A percentile compares a stretch with the other conserved stretches of the same genome.
phyloP scores from a whole-genome alignment of 2,113 vertebrate species.

The Gallinago media region DNA sequence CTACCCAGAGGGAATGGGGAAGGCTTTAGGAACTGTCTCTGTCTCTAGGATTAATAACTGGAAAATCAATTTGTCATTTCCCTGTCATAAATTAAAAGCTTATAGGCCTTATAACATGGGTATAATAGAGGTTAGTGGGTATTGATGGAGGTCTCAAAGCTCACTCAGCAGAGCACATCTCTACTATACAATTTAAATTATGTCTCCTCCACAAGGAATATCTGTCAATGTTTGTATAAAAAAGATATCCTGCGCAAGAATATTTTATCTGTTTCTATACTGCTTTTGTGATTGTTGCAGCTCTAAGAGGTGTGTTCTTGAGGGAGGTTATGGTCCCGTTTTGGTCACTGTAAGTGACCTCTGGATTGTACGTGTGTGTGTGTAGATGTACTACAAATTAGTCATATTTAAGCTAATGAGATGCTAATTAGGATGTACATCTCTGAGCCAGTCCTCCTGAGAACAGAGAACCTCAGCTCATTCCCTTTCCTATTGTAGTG shows the following conservation, averaged over 20 bases:
- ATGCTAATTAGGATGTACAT: not conserved
- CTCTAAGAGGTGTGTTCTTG: not conserved
- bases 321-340: not conserved
- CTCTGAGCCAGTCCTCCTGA: not conserved
- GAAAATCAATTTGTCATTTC: constrained; percentile 73
- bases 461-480: not conserved
- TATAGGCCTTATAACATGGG: constrained; percentile 61
- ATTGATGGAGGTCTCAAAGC: constrained; percentile 66
- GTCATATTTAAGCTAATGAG: not conserved
- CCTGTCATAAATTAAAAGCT: constrained; percentile 72
- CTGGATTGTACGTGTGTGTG: not conserved
- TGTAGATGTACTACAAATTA: not conserved
- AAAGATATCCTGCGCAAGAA: not conserved
- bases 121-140: constrained; percentile 70
- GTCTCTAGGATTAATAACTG: constrained; percentile 64
- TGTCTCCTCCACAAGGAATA: constrained; percentile 51
- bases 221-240: constrained; percentile 62
- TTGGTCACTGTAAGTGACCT: not conserved
- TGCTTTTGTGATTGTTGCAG: not conserved
- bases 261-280: not conserved
- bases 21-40: constrained; percentile 47
- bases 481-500: not conserved
- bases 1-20: not conserved
- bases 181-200: constrained; percentile 61
- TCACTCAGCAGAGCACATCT: constrained; percentile 61